These are phyloP conservation scores for Phrynocephalus forsythii DNA, from an alignment of 2,797 vertebrate genomes.

Conservation along the genomic window DNA sequence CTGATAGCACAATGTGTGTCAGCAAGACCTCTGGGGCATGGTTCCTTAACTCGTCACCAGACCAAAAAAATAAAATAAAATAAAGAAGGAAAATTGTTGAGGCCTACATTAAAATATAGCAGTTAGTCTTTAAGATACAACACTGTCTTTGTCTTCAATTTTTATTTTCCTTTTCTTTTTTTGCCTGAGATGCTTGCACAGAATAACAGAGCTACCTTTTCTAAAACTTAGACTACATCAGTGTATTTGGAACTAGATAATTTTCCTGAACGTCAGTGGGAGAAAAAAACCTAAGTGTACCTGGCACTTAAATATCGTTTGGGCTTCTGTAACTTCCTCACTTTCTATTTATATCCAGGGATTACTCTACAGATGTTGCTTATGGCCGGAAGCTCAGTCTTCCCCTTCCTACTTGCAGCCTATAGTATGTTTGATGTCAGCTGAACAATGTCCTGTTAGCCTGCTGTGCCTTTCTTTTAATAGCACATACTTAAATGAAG, in stretches of 20 bases:
- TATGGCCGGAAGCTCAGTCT: constrained; percentile 33
- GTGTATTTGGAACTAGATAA: neutral
- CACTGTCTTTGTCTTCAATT: no score
- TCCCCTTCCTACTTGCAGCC: constrained; percentile 25
- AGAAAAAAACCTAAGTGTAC: neutral
- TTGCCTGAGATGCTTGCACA: no score
- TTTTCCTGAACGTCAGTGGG: neutral
- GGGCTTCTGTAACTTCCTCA: neutral
- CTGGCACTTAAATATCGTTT: constrained; percentile 2
- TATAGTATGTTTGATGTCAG: constrained; percentile 15
- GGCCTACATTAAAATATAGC: no score
- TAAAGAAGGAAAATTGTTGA: no score
- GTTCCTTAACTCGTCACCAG: neutral
- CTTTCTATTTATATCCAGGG: constrained; percentile 20
- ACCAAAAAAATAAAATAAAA: no score
- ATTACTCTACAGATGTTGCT: constrained; percentile 34
- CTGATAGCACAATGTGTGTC: neutral
- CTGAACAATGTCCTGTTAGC: constrained; percentile 22
- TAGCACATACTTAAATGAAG: constrained; percentile 18
- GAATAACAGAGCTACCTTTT: no score
- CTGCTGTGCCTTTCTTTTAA: constrained; percentile 22
- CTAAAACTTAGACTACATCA: neutral
- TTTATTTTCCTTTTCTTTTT: no score
- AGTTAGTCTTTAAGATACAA: no score
- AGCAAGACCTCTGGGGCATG: neutral